Base-by-base conservation (phyloP, 2,888 invertebrate species). In the Meiosimyza decipiens region DNA sequence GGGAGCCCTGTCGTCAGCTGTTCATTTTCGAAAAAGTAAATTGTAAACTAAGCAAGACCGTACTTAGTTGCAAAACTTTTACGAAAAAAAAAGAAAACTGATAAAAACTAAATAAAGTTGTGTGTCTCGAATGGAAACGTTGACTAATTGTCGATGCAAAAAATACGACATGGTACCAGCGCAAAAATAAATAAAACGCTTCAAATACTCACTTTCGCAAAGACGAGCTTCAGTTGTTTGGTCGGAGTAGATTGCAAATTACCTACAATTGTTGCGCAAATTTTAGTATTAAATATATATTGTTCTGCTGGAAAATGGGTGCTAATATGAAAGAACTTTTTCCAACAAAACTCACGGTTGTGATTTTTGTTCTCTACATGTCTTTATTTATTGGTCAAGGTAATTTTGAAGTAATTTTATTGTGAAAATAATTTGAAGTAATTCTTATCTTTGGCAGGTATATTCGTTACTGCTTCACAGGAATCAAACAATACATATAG, bases 381-480 rank as follows among this genome's bases (percentile, higher is more conserved):
- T 91, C 92, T 77, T 89, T 97, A 71, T 97, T 97, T 87, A 93
- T 97, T 69, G 95, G 94, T 84, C 97, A 97, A 92, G 97, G 97
- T 96, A 89, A 11, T 65, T 12, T 51, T 68, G 51, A 49, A 22
- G 50, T 40, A 3, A 40, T 40, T 40, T 5, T 40, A 40, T 40
- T 40, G 40, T 64, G 3, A 55, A 18, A 40, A n/a, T 47, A n/a
- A 15, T 22, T 28, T 12, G 13, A 6, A 50, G n/a, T 68, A 49
- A 33, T 72, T 9, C 33, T 54, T 52, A 15, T 76, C 77, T 77
- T 77, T 76, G 9, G 5, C 84, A 97, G 97, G 97, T 82, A 93
- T 97, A 78, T 91, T 98, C 81, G 94, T 97, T 16, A 97, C 95
- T 64, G 95, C 95, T 77, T 96, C 97, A 1, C 96, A 97, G 88